A percentile compares a stretch with the other conserved stretches of the same genome.
Conservation (phyloP, 2,113 vertebrate genomes). For the Rafetus swinhoei region DNA sequence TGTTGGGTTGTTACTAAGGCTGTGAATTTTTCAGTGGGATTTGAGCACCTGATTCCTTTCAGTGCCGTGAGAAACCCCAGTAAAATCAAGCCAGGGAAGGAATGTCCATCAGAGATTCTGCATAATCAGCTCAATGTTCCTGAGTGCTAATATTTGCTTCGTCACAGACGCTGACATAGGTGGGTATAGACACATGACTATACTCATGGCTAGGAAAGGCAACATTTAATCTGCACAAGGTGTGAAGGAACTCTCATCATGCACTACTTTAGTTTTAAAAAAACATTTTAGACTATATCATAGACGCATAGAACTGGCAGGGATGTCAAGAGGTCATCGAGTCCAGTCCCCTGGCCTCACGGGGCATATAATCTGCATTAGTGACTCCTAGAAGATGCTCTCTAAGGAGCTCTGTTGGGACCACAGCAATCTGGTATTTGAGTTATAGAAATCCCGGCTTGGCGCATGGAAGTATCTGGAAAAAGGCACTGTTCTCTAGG, state of each 20-base stretch:
- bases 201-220: not conserved
- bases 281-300: no score
- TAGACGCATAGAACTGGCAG: no score
- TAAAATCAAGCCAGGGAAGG: not conserved
- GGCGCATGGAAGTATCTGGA: slow-evolving; percentile 33
- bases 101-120: not conserved
- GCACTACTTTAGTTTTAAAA: not conserved
- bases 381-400: slow-evolving; percentile 28
- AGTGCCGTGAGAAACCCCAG: not conserved
- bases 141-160: not conserved
- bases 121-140: not conserved
- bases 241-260: slow-evolving; percentile 1
- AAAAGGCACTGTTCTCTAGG: slow-evolving; percentile 49
- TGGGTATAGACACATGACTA: not conserved
- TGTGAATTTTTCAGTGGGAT: slow-evolving; percentile 1
- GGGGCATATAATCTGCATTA: slow-evolving; percentile 35
- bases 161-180: not conserved
- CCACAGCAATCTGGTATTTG: slow-evolving; percentile 49
- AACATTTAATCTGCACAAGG: not conserved
- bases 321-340: no score
- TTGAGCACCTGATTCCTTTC: not conserved
- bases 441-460: slow-evolving; percentile 56
- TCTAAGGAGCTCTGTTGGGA: slow-evolving; percentile 59
- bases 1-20: not conserved
- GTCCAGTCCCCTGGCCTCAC: no score